These are phyloP conservation scores for Pteropus alecto DNA, from an alignment of 2,113 vertebrate species.

Conservation along the genomic window DNA sequence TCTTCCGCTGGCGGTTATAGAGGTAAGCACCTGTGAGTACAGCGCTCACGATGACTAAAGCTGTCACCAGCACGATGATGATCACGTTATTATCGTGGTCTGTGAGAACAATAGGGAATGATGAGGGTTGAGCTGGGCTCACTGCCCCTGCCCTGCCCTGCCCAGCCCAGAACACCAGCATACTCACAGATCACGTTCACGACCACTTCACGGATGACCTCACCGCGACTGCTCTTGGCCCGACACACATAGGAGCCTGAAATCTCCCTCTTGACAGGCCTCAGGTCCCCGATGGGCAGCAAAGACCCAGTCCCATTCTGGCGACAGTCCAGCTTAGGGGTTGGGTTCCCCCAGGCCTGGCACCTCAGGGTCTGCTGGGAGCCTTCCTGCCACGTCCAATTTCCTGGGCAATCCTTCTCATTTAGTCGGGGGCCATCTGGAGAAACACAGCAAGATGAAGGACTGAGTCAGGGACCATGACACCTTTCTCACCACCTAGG, in stretches of 20 bases:
- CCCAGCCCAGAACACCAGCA: not conserved
- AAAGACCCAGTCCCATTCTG: not conserved
- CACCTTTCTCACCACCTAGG: not conserved
- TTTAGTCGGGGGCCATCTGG: slow-evolving; percentile 69
- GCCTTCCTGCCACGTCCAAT: slow-evolving; percentile 52
- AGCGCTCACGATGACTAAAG: rapidly evolving
- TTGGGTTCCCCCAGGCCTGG: slow-evolving; percentile 64
- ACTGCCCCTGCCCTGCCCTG: not conserved
- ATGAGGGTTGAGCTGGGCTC: not conserved
- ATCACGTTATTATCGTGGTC: not conserved
- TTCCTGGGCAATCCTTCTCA: not conserved
- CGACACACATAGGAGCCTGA: slow-evolving; percentile 48
- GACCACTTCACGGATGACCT: not conserved
- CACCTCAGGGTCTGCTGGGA: slow-evolving; percentile 44
- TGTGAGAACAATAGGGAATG: not conserved
- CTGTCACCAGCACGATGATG: not conserved
- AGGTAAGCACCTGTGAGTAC: rapidly evolving
- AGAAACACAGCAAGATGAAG: not conserved
- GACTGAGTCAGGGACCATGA: no score
- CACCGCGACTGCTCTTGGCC: not conserved
- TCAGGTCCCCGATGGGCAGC: not conserved
- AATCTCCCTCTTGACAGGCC: not conserved
- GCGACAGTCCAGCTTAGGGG: slow-evolving; percentile 36
- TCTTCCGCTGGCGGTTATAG: slow-evolving; percentile 56
- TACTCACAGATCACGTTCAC: slow-evolving; percentile 65